A percentile compares a stretch with the other conserved stretches of the same genome.
phyloP scores from a whole-genome alignment of 2,888 invertebrate genomes.

The Nycteola revayana region DNA sequence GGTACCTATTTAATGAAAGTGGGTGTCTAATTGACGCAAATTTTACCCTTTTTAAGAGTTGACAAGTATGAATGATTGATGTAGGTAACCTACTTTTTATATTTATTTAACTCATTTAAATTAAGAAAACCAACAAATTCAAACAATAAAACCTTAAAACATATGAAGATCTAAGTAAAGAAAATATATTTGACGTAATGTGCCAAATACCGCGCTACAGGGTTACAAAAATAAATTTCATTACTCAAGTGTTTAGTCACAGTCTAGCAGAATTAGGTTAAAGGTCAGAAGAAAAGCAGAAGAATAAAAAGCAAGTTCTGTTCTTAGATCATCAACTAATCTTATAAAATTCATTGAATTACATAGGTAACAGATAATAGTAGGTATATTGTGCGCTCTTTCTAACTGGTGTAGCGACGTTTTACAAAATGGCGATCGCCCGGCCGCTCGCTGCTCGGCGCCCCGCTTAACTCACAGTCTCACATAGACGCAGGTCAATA shows the following conservation, averaged over 20 bases:
- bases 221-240: too few species aligned
- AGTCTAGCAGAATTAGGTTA: too few species aligned
- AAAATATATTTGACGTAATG: constrained; percentile 1
- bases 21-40: too few species aligned
- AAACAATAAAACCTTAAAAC: constrained; percentile 13
- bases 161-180: constrained; percentile 14
- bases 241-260: too few species aligned
- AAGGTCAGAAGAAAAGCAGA: constrained; percentile 10
- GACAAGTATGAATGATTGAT: too few species aligned
- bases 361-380: too few species aligned
- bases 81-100: too few species aligned
- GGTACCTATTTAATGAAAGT: too few species aligned
- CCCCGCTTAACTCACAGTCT: constrained; percentile 7
- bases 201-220: constrained; percentile 5
- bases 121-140: constrained; percentile 21
- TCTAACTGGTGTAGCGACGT: constrained; percentile 48
- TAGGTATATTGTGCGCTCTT: constrained; percentile 36
- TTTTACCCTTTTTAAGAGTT: too few species aligned
- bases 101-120: constrained; percentile 9
- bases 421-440: constrained; percentile 66
- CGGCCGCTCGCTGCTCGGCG: constrained; percentile 28
- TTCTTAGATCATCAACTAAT: not conserved
- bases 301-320: not conserved
- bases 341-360: too few species aligned
- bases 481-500: constrained; percentile 3